Evolutionary conservation across 2,888 invertebrate species (phyloP), one percentile per base, ranked within the genome.

Genomic region (Idaea biselata): DNA sequence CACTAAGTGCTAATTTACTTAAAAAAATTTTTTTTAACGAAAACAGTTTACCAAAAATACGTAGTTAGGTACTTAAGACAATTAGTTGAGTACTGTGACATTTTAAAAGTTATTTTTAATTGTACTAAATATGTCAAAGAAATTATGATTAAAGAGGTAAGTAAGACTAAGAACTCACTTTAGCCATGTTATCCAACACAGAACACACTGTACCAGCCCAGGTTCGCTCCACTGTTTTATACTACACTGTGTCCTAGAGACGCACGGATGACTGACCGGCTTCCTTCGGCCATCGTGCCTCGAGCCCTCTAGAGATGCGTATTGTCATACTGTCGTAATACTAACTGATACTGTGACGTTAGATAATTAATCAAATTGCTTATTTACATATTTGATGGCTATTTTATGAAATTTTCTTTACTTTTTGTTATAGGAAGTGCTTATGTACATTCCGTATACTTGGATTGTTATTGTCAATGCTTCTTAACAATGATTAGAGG

Each of bases 231-330:
- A 58, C 65, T 71, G 79, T 78, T 89, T 79, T 89, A 89, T 90
- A 90, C 64, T 82, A 71, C 58, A 60, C 18, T 17, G 79, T 75
- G 88, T 88, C 88, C 87, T 87, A 86, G 84, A 86, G 63, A 6
- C 74, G 66, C 78, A 87, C 83, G 91, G 84, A 83, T 87, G 82
- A 79, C 68, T 87, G 86, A 71, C 69, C 81, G 77, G 79, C 82
- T 83, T 81, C 82, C 81, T 77, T 75, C 72, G 68, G 55, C 72
- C 72, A 79, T 77, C 80, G 78, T 78, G 68, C 60, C 58, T 44
- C 44, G 8, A 44, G 44, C 44, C 44, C 44, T 44, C 44, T 44
- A 44, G 44, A 44, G 44, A 44, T 44, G 14, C 14, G 14, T 44
- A 44, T 44, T 44, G 44, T 44, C 44, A 44, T 44, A 44, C 44